These are phyloP conservation scores for Drosophila sordidula DNA, from an alignment of 2,888 invertebrate genomes.

Conservation along the genomic window DNA sequence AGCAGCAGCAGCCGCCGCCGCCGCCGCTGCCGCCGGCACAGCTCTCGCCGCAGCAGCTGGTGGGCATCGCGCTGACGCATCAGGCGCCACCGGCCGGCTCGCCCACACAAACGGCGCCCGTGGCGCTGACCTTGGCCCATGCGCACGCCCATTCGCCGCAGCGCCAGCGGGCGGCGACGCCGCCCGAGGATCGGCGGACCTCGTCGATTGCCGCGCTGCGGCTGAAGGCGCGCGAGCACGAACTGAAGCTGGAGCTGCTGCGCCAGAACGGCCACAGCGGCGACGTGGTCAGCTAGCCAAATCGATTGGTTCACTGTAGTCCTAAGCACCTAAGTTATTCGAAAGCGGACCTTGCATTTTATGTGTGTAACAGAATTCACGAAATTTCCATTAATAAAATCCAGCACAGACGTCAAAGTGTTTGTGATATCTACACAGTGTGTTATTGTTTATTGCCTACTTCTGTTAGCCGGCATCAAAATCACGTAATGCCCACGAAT, in stretches of 20 bases:
- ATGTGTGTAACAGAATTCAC: constrained; percentile 60
- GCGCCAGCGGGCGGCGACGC: constrained; percentile 85
- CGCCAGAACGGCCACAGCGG: constrained; percentile 89
- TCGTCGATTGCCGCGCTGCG: constrained; percentile 95
- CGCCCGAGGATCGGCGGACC: constrained; percentile 92
- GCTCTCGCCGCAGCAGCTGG: constrained; percentile 87
- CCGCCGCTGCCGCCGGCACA: constrained; percentile 87
- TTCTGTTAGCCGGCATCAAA: constrained; percentile 5
- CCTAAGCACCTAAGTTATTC: constrained; percentile 71
- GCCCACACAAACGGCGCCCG: constrained; percentile 68
- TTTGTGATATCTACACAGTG: constrained; percentile 53
- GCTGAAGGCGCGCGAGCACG: constrained; percentile 95
- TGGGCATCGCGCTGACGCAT: constrained; percentile 86
- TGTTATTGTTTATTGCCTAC: neutral
- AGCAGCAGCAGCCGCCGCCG: constrained; percentile 87
- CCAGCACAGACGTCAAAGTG: constrained; percentile 51
- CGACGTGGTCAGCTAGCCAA: constrained; percentile 90
- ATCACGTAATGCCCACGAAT: constrained; percentile 64
- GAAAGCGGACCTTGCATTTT: constrained; percentile 42
- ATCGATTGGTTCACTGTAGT: constrained; percentile 42
- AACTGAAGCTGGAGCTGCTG: constrained; percentile 92
- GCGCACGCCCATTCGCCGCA: constrained; percentile 61
- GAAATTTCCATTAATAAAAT: constrained; percentile 62
- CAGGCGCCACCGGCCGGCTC: constrained; percentile 64
- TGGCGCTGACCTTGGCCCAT: constrained; percentile 62